Base-by-base conservation (phyloP, 2,888 invertebrate genomes). In the Coelogynopora nodosa region DNA sequence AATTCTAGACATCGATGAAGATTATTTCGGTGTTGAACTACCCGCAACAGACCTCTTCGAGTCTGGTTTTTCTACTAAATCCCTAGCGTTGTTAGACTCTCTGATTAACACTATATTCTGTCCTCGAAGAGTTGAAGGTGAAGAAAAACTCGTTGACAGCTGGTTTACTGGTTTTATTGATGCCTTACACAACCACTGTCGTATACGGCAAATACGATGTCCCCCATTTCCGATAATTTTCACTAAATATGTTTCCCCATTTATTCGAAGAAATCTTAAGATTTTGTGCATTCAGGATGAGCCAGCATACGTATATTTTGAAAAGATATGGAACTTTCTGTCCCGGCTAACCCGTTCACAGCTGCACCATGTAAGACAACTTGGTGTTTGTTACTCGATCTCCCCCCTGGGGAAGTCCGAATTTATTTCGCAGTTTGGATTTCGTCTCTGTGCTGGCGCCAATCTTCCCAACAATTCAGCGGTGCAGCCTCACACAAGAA, bases 401-500 rank as follows among this genome's bases (percentile, higher is more conserved):
- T 49, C 49, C 5, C 49, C 49, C 49, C 49, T 13, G 49, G 49
- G 49, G 18, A 49, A 49, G 18, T 5, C 49, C 10, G 18, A 13
- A 13, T 49, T 18, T 18, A 13, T 49, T 18, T 49, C 82, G 23
- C 13, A 82, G 2, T 18, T 30, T 1, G 13, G 13, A 18, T 0
- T 82, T 23, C 29, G 28, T 0, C 82, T 82, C 30, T 82, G 82
- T 28, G 2, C 30, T 0, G 82, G 82, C 0, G n/a, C 29, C 82
- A 82, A 82, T 5, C 82, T 82, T 28, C 82, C 82, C 82, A 82
- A 82, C 82, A 30, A 82, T 1, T 26, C 82, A n/a, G 82, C 26
- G 0, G 82, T 82, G 2, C 0, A 2, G 27, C 26, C 23, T 0
- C 28, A 30, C 82, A 49, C 5, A 18, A 49, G 49, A 49, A 49